These are phyloP conservation scores for Lagodon rhomboides DNA, from an alignment of 2,797 vertebrate species.

Conservation along the genomic window DNA sequence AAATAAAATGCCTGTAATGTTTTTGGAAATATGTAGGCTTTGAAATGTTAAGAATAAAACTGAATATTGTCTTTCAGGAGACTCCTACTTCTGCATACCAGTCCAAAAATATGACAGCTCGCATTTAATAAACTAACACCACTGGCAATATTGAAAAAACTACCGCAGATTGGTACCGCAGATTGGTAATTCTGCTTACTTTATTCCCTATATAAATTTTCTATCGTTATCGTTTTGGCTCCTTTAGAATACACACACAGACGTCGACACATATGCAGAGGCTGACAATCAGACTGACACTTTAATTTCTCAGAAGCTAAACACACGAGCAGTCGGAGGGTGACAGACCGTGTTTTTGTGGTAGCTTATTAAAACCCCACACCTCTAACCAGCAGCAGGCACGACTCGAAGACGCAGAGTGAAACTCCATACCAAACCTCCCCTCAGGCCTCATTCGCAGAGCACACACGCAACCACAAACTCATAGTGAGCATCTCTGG, in stretches of 20 bases:
- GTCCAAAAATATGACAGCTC: not conserved
- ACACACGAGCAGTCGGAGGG: slow-evolving; percentile 40
- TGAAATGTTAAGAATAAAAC: slow-evolving; percentile 10
- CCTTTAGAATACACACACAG: not conserved
- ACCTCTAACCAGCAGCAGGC: slow-evolving; percentile 62
- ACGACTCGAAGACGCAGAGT: slow-evolving; percentile 20
- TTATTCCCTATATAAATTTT: not conserved
- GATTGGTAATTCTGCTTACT: not conserved
- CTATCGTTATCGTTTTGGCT: not conserved
- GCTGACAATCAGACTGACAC: slow-evolving; percentile 32
- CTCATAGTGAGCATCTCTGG: slow-evolving; percentile 29
- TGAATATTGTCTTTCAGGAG: not conserved
- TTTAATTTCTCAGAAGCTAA: slow-evolving; percentile 42
- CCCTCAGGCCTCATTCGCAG: slow-evolving; percentile 47
- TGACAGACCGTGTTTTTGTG: slow-evolving; percentile 57
- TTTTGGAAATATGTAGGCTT: not conserved
- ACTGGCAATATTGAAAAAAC: not conserved
- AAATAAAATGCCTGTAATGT: slow-evolving; percentile 33
- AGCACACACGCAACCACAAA: slow-evolving; percentile 46
- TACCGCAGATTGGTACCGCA: not conserved
- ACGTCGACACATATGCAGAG: slow-evolving; percentile 32
- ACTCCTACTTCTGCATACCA: not conserved
- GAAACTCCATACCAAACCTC: slow-evolving; percentile 49
- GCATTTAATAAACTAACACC: not conserved
- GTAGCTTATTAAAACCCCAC: slow-evolving; percentile 62